Percentiles rank a stretch among this genome's conserved stretches.
phyloP scores from a whole-genome alignment of 2,888 invertebrate species.

The Agrochola macilenta region DNA sequence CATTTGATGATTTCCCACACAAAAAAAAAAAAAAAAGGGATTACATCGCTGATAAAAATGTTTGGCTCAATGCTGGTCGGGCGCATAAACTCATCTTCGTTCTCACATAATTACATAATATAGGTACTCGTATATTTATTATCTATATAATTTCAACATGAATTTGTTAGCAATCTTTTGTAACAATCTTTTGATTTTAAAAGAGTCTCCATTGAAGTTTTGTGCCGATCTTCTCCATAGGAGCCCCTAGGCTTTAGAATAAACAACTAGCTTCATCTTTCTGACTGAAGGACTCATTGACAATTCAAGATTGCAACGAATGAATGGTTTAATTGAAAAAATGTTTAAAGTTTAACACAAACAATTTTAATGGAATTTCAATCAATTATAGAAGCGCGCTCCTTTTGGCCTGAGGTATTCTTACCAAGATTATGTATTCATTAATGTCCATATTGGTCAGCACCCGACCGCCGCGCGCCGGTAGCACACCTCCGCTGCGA shows the following conservation, averaged over 20 bases:
- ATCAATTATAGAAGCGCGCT: background rate
- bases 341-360: background rate
- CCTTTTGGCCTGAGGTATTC: background rate
- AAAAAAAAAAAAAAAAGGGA: no score
- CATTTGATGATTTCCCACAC: no score
- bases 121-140: no score
- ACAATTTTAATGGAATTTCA: background rate
- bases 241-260: background rate
- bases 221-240: background rate
- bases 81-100: background rate
- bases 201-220: background rate
- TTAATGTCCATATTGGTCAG: background rate
- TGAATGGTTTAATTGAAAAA: background rate
- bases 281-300: background rate
- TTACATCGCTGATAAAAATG: background rate
- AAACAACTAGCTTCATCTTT: background rate
- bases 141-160: no score
- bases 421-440: background rate
- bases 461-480: no score
- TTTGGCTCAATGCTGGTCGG: background rate
- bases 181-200: background rate
- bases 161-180: no score
- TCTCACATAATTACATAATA: background rate
- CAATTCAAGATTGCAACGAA: background rate
- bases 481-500: no score